Conservation (phyloP, 30 jellyfish, hydroid and myxozoan species). For the Chrysaora quinquecirrha region DNA sequence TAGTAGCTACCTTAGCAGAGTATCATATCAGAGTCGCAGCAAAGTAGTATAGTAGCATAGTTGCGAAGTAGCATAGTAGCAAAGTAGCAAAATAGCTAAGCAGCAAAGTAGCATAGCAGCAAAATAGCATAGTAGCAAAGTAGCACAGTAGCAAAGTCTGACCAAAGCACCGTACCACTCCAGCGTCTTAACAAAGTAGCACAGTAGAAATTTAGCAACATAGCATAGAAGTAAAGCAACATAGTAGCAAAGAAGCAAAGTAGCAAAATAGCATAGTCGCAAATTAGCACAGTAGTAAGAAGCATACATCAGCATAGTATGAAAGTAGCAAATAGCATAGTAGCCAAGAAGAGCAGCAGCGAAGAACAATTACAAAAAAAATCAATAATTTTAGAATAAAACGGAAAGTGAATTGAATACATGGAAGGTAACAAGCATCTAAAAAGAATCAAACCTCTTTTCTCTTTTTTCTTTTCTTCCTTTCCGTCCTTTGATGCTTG, state of each 20-base stretch:
- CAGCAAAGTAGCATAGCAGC: neutral
- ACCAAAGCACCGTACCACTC: neutral
- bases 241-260: neutral
- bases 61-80: neutral
- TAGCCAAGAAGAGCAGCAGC: neutral
- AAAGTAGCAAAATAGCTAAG: neutral
- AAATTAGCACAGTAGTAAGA: neutral
- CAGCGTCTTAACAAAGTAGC: neutral
- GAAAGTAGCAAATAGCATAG: neutral
- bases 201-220: neutral
- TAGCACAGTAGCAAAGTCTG: neutral
- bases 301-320: neutral
- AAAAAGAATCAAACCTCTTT: too few relatives aligned
- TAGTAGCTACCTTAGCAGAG: neutral
- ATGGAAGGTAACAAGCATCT: too few relatives aligned
- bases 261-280: neutral
- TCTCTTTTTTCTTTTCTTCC: slow-evolving; percentile 51
- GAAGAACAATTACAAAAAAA: neutral
- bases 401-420: too few relatives aligned
- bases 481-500: slow-evolving; percentile 33
- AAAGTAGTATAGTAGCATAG: neutral
- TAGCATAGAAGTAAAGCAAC: neutral
- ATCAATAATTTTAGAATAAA: too few relatives aligned
- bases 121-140: neutral
- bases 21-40: neutral